These are phyloP conservation scores for Nomada hirtipes DNA, from an alignment of 2,888 invertebrate species.

Conservation along the genomic window DNA sequence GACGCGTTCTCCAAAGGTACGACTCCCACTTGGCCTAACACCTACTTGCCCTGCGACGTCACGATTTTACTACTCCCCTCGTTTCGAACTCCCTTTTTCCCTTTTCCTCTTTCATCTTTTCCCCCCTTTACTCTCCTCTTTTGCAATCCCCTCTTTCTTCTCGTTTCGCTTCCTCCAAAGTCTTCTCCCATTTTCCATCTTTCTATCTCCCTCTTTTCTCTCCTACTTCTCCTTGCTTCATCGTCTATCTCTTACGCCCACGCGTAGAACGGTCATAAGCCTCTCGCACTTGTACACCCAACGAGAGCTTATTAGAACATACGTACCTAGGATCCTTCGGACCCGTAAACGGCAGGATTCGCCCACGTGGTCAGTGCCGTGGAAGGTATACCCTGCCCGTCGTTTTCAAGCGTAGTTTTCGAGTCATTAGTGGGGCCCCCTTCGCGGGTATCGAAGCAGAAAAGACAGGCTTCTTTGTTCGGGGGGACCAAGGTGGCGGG, in stretches of 20 bases:
- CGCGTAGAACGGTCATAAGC: slow-evolving; percentile 65
- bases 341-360: slow-evolving; percentile 71
- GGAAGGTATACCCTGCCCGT: slow-evolving; percentile 67
- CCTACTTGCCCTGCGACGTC: slow-evolving; percentile 72
- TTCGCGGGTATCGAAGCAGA: slow-evolving; percentile 29
- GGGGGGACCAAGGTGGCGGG: slow-evolving; percentile 49
- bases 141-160: not conserved
- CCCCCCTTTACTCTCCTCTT: slow-evolving; percentile 4
- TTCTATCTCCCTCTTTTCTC: not conserved
- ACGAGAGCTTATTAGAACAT: slow-evolving; percentile 72
- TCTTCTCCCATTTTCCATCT: not conserved
- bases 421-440: slow-evolving; percentile 71
- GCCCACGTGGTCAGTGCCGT: slow-evolving; percentile 69
- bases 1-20: slow-evolving; percentile 54
- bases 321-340: slow-evolving; percentile 61
- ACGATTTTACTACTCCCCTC: slow-evolving; percentile 65
- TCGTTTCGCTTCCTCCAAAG: not conserved
- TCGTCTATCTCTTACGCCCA: slow-evolving; percentile 59
- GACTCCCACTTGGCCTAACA: slow-evolving; percentile 73
- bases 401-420: slow-evolving; percentile 65
- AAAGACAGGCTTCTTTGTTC: slow-evolving; percentile 60
- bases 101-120: not conserved
- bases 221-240: not conserved
- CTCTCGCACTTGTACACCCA: slow-evolving; percentile 39
- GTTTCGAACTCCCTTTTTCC: slow-evolving; percentile 30